These are phyloP conservation scores for Elanoides forficatus DNA, from an alignment of 2,113 vertebrate genomes.

Conservation along the genomic window DNA sequence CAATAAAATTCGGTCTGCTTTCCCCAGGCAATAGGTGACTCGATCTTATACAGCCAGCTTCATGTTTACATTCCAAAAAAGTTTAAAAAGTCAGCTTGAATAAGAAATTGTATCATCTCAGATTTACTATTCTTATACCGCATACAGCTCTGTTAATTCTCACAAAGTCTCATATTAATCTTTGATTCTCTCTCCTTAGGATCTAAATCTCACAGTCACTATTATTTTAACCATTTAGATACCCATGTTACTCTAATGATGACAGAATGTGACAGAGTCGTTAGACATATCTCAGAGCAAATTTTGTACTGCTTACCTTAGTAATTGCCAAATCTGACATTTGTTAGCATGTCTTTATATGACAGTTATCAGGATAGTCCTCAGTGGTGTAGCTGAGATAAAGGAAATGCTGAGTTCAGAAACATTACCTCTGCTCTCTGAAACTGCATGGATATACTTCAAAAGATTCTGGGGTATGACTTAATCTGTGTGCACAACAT, in stretches of 20 bases:
- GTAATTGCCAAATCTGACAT: neutral
- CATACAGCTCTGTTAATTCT: conserved; percentile 50
- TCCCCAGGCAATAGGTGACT: conserved; percentile 34
- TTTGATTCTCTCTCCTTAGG: conserved; percentile 7
- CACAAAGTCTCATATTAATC: conserved; percentile 42
- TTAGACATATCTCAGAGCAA: neutral
- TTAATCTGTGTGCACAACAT: neutral
- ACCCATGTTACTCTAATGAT: neutral
- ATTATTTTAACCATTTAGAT: neutral
- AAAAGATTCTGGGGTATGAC: neutral
- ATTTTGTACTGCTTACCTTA: neutral
- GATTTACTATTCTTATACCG: conserved; percentile 24
- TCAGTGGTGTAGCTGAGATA: neutral
- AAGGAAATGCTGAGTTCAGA: neutral
- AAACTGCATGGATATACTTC: neutral
- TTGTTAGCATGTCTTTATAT: neutral
- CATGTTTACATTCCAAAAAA: conserved; percentile 43
- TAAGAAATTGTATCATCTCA: conserved; percentile 52
- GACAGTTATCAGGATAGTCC: neutral
- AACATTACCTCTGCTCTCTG: neutral
- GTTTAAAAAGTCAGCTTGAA: conserved; percentile 17
- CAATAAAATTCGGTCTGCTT: conserved; percentile 46
- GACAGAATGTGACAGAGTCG: neutral
- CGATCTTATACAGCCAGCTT: neutral
- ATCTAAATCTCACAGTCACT: neutral